A percentile compares a stretch with the other conserved stretches of the same genome.
Evolutionary conservation across 2,888 invertebrate species (phyloP).

Genomic region (Heliconius charithonia): DNA sequence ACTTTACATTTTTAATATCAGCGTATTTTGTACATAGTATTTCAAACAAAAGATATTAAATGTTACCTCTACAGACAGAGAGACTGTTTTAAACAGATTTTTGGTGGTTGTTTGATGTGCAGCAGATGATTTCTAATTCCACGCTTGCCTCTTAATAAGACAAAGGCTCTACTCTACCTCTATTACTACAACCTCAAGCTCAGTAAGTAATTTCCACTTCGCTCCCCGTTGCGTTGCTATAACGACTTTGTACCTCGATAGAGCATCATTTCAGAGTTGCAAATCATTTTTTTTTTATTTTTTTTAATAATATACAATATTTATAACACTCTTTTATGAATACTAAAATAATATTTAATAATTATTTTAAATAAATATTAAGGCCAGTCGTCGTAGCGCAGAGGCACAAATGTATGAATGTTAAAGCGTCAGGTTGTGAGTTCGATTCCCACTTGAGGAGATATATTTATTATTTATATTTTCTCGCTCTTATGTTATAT

Average conservation of each 20-base stretch:
- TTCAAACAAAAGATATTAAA: neutral
- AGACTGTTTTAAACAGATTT: neutral
- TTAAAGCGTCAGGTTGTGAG: too few species aligned
- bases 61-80: neutral
- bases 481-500: too few species aligned
- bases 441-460: too few species aligned
- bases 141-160: conserved; percentile 17
- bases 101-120: conserved; percentile 2
- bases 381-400: too few species aligned
- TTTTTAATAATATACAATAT: neutral
- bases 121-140: conserved; percentile 17
- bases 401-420: too few species aligned
- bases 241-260: conserved; percentile 11
- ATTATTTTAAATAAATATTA: too few species aligned
- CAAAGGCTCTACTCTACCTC: conserved; percentile 19
- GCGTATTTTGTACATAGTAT: neutral
- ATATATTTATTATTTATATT: too few species aligned
- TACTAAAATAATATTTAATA: too few species aligned
- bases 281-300: neutral
- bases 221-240: conserved; percentile 5
- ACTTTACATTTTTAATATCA: neutral
- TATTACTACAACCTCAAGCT: conserved; percentile 16
- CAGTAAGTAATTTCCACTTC: conserved; percentile 17
- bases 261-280: neutral
- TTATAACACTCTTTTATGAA: neutral